These are phyloP conservation scores for Todiramphus chloris DNA, from an alignment of 2,113 vertebrate species.

Conservation along the genomic window DNA sequence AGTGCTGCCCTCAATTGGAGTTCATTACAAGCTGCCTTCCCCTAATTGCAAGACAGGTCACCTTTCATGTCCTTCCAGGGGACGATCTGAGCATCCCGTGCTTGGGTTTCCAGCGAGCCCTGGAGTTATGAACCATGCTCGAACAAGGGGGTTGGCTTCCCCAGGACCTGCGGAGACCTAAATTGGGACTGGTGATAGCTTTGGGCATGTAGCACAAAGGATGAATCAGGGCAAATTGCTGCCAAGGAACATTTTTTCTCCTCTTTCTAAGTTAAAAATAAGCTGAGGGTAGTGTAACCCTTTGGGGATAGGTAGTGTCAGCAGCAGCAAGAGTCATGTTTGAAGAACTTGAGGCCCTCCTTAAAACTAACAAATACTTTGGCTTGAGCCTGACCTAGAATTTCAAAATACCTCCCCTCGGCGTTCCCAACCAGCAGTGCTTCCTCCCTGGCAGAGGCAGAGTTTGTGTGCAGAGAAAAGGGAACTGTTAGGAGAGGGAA, in stretches of 20 bases:
- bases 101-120: not conserved
- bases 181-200: not conserved
- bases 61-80: slow-evolving; percentile 58
- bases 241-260: not conserved
- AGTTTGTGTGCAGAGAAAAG: not conserved
- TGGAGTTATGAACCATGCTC: not conserved
- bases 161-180: not conserved
- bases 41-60: slow-evolving; percentile 25
- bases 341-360: not conserved
- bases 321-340: not conserved
- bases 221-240: not conserved
- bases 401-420: not conserved
- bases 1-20: not conserved
- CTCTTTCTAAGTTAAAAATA: slow-evolving; percentile 14
- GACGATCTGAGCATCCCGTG: not conserved
- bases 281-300: not conserved
- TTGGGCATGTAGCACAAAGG: not conserved
- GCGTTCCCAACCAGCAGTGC: not conserved
- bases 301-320: not conserved
- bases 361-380: not conserved
- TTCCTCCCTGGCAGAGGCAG: not conserved
- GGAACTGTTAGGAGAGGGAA: not conserved
- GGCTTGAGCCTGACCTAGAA: not conserved
- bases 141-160: not conserved
- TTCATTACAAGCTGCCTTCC: not conserved